Conservation (phyloP, 2,888 invertebrate genomes). For the Scrobipalpa atriplicella region DNA sequence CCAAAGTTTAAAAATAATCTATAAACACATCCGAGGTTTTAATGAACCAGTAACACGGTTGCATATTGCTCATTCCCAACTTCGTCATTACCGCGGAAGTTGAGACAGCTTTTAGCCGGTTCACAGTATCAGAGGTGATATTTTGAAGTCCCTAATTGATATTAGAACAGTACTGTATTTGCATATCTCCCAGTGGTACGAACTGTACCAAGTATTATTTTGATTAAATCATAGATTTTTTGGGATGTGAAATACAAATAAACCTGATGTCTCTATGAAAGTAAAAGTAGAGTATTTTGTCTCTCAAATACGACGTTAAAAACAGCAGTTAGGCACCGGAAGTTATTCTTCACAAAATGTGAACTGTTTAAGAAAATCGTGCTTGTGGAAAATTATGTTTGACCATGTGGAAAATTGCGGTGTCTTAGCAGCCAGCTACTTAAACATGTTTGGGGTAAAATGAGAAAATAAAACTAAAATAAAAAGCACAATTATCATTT, state of each 20-base stretch:
- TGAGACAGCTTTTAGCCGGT: background rate
- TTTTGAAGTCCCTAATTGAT: slow-evolving; percentile 5
- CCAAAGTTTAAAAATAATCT: no score
- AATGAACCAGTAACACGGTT: background rate
- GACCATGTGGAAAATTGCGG: slow-evolving; percentile 6
- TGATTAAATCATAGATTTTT: no score
- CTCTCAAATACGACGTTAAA: no score
- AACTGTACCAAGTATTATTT: no score
- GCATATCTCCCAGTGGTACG: background rate
- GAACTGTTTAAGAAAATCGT: background rate
- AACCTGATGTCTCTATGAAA: no score
- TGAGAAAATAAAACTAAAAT: background rate
- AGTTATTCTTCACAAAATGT: background rate
- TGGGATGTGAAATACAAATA: no score
- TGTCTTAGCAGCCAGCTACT: background rate
- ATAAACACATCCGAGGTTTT: background rate
- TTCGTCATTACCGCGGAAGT: background rate
- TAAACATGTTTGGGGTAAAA: background rate
- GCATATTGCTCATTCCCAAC: background rate
- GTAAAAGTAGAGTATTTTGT: no score
- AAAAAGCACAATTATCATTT: background rate
- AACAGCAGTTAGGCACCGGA: no score
- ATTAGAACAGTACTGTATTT: background rate
- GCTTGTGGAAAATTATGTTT: slow-evolving; percentile 12
- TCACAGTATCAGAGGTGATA: background rate